Conservation (phyloP, 2,113 vertebrate species). For the Dromiciops gliroides region DNA sequence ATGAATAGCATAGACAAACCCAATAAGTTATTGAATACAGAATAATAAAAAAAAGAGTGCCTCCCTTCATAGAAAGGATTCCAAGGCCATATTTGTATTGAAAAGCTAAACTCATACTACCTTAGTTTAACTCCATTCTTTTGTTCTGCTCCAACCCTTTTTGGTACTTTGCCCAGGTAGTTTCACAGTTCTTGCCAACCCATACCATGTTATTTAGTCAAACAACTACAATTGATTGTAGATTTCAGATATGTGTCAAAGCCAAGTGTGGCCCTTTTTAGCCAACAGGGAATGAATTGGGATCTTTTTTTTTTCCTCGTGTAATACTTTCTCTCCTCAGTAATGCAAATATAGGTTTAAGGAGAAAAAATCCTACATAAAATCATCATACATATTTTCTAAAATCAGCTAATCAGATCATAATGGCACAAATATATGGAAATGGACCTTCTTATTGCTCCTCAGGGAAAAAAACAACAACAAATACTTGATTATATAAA, state of each 20-base stretch:
- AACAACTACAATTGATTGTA: background rate
- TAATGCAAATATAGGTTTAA: background rate
- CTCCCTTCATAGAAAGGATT: slow-evolving; percentile 22
- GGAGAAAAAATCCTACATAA: background rate
- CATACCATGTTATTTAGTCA: slow-evolving; percentile 18
- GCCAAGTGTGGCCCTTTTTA: background rate
- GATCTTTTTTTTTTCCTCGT: background rate
- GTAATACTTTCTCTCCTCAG: background rate
- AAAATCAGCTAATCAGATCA: background rate
- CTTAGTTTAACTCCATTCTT: background rate
- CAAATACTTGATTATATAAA: background rate
- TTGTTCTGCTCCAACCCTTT: background rate
- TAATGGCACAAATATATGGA: background rate
- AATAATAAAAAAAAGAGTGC: background rate
- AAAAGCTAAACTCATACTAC: slow-evolving; percentile 4
- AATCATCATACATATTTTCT: background rate
- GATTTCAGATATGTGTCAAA: background rate
- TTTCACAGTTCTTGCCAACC: background rate
- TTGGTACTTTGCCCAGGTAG: background rate
- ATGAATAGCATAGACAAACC: background rate
- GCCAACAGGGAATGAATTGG: background rate
- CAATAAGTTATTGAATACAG: background rate
- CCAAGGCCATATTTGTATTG: background rate
- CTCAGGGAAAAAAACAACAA: background rate
- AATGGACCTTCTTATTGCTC: background rate